Evolutionary conservation across 2,113 vertebrate species (phyloP).

Genomic region (Syngnathus typhle): DNA sequence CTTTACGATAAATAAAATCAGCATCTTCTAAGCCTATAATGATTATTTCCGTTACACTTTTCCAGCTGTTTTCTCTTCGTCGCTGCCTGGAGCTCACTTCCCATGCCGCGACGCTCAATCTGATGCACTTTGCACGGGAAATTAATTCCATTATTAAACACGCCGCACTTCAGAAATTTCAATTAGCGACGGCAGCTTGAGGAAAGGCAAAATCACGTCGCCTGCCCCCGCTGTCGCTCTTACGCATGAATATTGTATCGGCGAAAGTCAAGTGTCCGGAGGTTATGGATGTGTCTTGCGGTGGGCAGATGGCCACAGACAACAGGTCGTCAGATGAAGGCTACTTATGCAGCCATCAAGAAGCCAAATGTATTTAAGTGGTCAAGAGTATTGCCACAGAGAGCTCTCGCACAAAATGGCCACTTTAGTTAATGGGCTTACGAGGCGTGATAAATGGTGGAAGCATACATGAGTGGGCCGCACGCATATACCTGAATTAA

Average conservation of each 20-base stretch:
- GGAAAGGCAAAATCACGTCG: constrained; percentile 52
- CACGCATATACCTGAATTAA: constrained; percentile 38
- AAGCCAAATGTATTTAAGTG: constrained; percentile 44
- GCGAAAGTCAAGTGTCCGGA: constrained; percentile 59
- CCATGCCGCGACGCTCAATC: constrained; percentile 60
- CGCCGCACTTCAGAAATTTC: constrained; percentile 75
- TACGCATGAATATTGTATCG: constrained; percentile 70
- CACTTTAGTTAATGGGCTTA: constrained; percentile 47
- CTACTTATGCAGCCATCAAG: constrained; percentile 58
- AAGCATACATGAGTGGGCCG: constrained; percentile 9
- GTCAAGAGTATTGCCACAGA: constrained; percentile 36
- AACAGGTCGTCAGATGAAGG: constrained; percentile 17
- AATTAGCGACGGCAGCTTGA: constrained; percentile 65
- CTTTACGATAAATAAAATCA: constrained; percentile 19
- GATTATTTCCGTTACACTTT: constrained; percentile 21
- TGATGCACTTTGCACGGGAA: constrained; percentile 71
- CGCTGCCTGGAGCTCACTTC: constrained; percentile 24
- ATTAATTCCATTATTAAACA: constrained; percentile 80
- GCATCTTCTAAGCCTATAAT: constrained; percentile 20
- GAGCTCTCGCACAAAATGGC: constrained; percentile 41
- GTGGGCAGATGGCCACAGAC: constrained; percentile 6
- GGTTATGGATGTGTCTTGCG: constrained; percentile 25
- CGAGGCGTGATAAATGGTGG: constrained; percentile 32
- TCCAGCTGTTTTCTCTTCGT: constrained; percentile 33
- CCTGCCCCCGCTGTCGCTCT: constrained; percentile 34